Conservation (phyloP, 2,888 invertebrate genomes). For the Fissipunctia ypsillon region DNA sequence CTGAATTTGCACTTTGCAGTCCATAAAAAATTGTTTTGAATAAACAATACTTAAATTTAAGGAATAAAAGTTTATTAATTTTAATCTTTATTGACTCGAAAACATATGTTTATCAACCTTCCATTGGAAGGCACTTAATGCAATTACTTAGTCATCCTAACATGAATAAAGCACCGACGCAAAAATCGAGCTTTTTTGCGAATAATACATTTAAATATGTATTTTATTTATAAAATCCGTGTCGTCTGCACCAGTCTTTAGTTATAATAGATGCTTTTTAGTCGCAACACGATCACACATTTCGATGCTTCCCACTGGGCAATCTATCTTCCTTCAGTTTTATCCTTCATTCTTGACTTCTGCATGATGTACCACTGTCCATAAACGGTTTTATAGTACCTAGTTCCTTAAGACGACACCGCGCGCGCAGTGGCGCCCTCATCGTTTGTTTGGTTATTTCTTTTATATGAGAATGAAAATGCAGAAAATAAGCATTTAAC, state of each 20-base stretch:
- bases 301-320: constrained; percentile 78
- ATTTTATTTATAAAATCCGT: constrained; percentile 4
- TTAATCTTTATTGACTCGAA: not conserved
- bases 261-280: constrained; percentile 78
- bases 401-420: too few species aligned
- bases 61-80: not conserved
- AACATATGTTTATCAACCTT: not conserved
- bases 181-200: not conserved
- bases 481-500: too few species aligned
- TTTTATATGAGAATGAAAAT: too few species aligned
- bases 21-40: not conserved
- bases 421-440: too few species aligned
- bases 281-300: constrained; percentile 86
- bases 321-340: constrained; percentile 57
- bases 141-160: constrained; percentile 13
- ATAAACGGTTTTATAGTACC: constrained; percentile 52
- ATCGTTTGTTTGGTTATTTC: too few species aligned
- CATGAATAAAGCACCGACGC: not conserved
- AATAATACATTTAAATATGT: not conserved
- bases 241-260: constrained; percentile 51
- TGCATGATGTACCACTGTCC: constrained; percentile 72
- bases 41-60: too few species aligned
- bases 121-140: constrained; percentile 8
- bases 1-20: not conserved
- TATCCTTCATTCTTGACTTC: constrained; percentile 61